phyloP scores from a whole-genome alignment of 2,113 vertebrate genomes.

The Ceyx margarethae region DNA sequence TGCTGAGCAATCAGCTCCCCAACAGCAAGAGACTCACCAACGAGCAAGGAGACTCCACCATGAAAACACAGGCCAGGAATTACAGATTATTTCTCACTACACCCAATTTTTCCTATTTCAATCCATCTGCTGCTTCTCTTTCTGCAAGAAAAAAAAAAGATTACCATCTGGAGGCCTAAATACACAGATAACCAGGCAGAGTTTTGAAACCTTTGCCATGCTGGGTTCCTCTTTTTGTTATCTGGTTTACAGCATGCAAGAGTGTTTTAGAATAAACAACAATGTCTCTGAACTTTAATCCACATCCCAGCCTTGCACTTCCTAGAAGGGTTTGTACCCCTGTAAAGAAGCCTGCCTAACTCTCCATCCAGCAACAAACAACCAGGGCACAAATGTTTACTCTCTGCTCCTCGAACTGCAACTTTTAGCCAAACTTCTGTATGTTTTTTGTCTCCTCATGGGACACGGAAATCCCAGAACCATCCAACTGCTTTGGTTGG shows the following conservation, averaged over 20 bases:
- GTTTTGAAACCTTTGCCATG: background rate
- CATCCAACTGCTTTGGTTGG: too few relatives aligned
- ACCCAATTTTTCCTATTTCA: background rate
- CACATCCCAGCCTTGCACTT: background rate
- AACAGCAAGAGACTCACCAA: background rate
- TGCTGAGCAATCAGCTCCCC: background rate
- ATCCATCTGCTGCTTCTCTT: background rate
- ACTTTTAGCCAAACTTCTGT: background rate
- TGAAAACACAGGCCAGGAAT: background rate
- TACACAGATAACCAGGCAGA: background rate
- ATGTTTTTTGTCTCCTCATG: background rate
- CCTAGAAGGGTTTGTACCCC: background rate
- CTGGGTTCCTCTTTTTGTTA: slow-evolving; percentile 1
- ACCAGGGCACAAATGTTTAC: background rate
- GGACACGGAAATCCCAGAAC: background rate
- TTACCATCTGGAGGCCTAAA: background rate
- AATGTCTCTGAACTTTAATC: background rate
- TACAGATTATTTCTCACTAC: background rate
- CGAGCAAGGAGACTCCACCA: background rate
- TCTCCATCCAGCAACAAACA: background rate
- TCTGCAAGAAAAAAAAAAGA: background rate
- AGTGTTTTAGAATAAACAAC: background rate
- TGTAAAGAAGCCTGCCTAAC: background rate
- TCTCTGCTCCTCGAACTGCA: background rate
- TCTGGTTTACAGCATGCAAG: background rate